phyloP scores from a whole-genome alignment of 2,113 vertebrate genomes.

The Seriola rivoliana region DNA sequence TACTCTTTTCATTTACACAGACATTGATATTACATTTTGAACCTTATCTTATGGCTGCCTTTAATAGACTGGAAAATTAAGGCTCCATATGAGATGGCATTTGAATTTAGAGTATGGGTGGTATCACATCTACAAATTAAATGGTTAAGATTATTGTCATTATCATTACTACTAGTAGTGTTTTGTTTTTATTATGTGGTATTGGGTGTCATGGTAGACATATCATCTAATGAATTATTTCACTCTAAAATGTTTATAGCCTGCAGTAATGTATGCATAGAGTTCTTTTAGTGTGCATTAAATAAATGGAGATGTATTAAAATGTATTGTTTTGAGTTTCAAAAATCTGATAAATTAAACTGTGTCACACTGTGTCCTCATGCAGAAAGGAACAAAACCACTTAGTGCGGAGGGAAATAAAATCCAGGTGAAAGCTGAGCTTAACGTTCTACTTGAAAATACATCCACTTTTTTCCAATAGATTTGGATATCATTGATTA shows the following conservation, averaged over 20 bases:
- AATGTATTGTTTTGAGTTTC: too few relatives aligned
- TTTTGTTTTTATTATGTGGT: neutral
- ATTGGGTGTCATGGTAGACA: neutral
- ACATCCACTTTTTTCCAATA: too few relatives aligned
- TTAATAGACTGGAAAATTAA: constrained; percentile 63
- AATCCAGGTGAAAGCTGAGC: neutral
- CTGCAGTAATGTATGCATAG: neutral
- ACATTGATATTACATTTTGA: constrained; percentile 39
- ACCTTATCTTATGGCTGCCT: constrained; percentile 45
- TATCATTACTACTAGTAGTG: neutral
- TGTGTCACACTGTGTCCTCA: neutral
- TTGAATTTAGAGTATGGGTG: constrained; percentile 24
- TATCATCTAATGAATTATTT: neutral
- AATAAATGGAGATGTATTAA: too few relatives aligned
- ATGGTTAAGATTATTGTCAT: neutral
- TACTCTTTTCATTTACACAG: constrained; percentile 39
- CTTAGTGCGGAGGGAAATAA: too few relatives aligned
- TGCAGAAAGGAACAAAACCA: too few relatives aligned
- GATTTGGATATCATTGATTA: constrained; percentile 1
- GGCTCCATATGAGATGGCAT: constrained; percentile 22
- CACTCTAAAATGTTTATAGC: neutral
- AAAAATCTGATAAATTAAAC: too few relatives aligned
- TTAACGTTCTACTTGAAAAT: too few relatives aligned
- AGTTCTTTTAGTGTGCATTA: too few relatives aligned
- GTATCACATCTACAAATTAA: constrained; percentile 11